Base-by-base conservation (phyloP, 1,140 invertebrate species). In the Tetranychus urticae region DNA sequence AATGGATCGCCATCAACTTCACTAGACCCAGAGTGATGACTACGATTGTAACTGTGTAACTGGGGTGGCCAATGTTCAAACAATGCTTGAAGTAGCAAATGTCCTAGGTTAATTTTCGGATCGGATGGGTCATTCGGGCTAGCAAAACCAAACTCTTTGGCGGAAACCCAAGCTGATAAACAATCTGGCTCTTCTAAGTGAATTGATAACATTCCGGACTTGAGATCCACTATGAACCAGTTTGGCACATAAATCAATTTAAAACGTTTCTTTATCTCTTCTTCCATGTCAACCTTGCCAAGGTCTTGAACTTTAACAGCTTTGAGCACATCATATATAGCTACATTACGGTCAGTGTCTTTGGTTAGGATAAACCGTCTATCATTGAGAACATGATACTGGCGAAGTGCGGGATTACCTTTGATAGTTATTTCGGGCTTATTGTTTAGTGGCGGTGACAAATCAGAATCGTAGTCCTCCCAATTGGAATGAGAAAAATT, bases 201-300 rank as follows among this genome's bases (percentile, higher is more conserved):
- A 70, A 99, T 92, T 6, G 92, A 96, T 63, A 97, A 74, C 84
- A 98, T 88, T 62, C 94, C 96, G 63, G 91, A 97, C 77, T 98
- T 98, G 6, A 97, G 78, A 77, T 98, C 94, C 58, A 98, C 89
- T 69, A 88, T 93, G 73, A 99, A 99, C 96, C 96, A 99, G 76
- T 89, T 96, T 50, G 96, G 96, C 67, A 99, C 90, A 75, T 86
- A 96, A 56, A 98, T 82, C 76, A 85, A 84, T 77, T 92, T 90
- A 64, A 85, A 88, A 66, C 86, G 77, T 71, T 86, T 85, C 69
- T 94, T 92, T 0, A 93, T 80, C 75, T 97, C 91, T 69, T 90
- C 85, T 47, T 98, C 93, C 74, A 89, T 93, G 76, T 96, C 85
- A 2, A 90, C 80, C 69, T 81, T 78, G 3, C 91, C 92, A 54